These are phyloP conservation scores for Poecilia velifera DNA, from an alignment of 2,797 vertebrate genomes.

Conservation along the genomic window DNA sequence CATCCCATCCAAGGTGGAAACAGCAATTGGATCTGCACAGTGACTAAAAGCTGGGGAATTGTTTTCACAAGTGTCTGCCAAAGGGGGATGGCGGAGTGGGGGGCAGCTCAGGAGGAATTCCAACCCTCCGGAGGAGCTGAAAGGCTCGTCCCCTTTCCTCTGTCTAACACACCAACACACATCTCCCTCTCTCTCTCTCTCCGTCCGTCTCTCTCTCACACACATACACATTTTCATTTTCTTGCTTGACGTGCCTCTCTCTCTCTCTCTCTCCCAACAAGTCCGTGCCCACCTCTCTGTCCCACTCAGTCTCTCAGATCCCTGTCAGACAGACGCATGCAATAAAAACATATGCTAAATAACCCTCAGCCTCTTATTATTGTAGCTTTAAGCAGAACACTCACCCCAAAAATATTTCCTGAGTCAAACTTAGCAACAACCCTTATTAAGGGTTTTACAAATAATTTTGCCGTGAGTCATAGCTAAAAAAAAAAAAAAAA, in stretches of 20 bases:
- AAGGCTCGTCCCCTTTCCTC: slow-evolving; percentile 67
- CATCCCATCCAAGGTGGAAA: slow-evolving; percentile 75
- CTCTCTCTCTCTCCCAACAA: slow-evolving; percentile 67
- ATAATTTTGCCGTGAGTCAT: slow-evolving; percentile 42
- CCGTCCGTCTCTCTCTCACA: not conserved
- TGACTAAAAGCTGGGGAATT: slow-evolving; percentile 83
- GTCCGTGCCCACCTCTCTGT: slow-evolving; percentile 25
- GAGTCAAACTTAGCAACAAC: slow-evolving; percentile 1
- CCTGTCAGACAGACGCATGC: slow-evolving; percentile 50
- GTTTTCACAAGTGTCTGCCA: slow-evolving; percentile 82
- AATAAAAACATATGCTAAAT: slow-evolving; percentile 33
- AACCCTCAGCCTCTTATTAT: slow-evolving; percentile 43
- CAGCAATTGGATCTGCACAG: slow-evolving; percentile 78
- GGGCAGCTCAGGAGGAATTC: slow-evolving; percentile 73
- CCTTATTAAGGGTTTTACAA: slow-evolving; percentile 23
- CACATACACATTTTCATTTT: slow-evolving; percentile 44
- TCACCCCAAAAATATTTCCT: slow-evolving; percentile 41
- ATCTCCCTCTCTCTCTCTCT: not conserved
- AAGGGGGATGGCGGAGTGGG: slow-evolving; percentile 60
- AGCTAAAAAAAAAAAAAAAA: slow-evolving; percentile 13
- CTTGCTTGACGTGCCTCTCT: slow-evolving; percentile 59
- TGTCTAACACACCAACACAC: slow-evolving; percentile 22
- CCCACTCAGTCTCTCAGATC: slow-evolving; percentile 28
- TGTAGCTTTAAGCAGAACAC: slow-evolving; percentile 37
- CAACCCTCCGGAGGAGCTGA: slow-evolving; percentile 74